Evolutionary conservation across 2,113 vertebrate genomes (phyloP).

Genomic region (Lamprotornis superbus): DNA sequence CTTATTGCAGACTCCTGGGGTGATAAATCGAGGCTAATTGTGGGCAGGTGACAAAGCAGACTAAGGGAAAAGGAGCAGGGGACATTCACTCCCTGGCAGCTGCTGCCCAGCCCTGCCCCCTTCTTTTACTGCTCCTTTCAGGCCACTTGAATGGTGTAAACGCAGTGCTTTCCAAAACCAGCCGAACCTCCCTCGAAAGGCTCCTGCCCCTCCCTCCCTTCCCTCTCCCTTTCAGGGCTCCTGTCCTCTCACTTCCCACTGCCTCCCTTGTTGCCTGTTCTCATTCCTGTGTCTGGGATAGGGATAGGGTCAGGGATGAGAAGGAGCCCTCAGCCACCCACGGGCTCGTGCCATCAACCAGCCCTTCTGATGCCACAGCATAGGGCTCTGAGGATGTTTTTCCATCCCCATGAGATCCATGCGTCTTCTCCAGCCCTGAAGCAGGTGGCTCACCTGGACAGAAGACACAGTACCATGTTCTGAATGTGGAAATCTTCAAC

Average conservation of each 20-base stretch:
- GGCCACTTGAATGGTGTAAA: conserved; percentile 9
- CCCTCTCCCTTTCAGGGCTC: not conserved
- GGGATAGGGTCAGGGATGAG: not conserved
- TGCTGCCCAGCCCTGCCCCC: conserved; percentile 37
- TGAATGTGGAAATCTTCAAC: not conserved
- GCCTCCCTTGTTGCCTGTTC: not conserved
- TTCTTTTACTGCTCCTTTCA: conserved; percentile 49
- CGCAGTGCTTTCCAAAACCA: not conserved
- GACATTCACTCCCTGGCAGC: conserved; percentile 54
- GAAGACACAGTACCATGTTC: not conserved
- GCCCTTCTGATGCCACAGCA: not conserved
- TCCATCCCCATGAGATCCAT: not conserved
- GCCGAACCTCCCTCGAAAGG: not conserved
- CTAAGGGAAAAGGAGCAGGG: not conserved
- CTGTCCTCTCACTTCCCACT: not conserved
- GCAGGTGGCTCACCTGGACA: not conserved
- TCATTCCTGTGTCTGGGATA: not conserved
- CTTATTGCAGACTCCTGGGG: conserved; percentile 53
- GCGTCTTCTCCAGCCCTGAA: not conserved
- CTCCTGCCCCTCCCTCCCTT: not conserved
- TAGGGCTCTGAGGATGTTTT: not conserved
- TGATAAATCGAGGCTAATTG: conserved; percentile 62
- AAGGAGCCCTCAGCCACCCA: not conserved
- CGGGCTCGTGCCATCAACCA: not conserved
- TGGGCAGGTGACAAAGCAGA: conserved; percentile 61